phyloP scores from a whole-genome alignment of 2,888 invertebrate species.

The Elegia similella region DNA sequence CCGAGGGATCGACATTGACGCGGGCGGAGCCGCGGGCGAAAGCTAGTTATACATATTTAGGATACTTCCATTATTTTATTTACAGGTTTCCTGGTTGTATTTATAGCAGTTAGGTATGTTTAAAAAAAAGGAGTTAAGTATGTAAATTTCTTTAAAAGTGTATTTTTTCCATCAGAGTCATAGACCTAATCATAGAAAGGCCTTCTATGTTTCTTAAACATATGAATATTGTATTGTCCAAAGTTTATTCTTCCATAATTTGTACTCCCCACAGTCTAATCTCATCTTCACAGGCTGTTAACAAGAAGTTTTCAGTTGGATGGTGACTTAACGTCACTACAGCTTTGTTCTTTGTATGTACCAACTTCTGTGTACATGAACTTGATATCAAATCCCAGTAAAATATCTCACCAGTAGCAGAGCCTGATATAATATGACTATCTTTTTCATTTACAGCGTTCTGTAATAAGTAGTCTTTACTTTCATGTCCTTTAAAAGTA shows the following conservation, averaged over 20 bases:
- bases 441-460: constrained; percentile 92
- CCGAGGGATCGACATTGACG: no score
- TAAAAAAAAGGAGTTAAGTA: no score
- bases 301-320: constrained; percentile 86
- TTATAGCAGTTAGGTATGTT: no score
- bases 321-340: constrained; percentile 92
- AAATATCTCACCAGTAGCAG: constrained; percentile 91
- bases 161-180: no score
- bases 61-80: no score
- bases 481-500: constrained; percentile 91
- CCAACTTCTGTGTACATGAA: constrained; percentile 60
- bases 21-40: no score
- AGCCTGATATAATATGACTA: constrained; percentile 93
- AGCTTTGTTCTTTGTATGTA: constrained; percentile 81
- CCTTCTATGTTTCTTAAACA: no score
- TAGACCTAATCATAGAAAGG: no score
- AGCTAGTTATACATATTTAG: no score
- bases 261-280: constrained; percentile 85
- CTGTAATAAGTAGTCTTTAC: constrained; percentile 92
- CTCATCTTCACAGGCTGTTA: constrained; percentile 88
- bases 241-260: constrained; percentile 42
- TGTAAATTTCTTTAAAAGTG: no score
- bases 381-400: constrained; percentile 95
- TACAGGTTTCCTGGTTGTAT: no score
- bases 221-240: not conserved